Percentiles rank a stretch among this genome's conserved stretches.
These are phyloP conservation scores for Enteromius treurensis DNA, from an alignment of 2,797 vertebrate species.

Conservation along the genomic window DNA sequence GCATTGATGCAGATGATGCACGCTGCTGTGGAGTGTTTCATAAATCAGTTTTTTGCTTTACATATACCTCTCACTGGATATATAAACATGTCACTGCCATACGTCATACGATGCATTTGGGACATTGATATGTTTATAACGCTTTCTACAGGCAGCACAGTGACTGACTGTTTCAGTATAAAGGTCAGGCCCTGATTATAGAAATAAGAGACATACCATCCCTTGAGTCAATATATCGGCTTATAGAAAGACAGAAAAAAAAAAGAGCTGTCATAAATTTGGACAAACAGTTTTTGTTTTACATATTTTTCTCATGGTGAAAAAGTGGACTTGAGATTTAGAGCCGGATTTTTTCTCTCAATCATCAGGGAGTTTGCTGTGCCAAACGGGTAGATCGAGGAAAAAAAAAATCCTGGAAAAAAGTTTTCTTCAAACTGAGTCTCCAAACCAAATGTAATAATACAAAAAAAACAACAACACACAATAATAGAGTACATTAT, in stretches of 20 bases:
- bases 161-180: slow-evolving; percentile 9
- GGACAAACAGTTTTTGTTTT: neutral
- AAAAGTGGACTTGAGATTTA: slow-evolving; percentile 25
- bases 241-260: neutral
- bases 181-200: slow-evolving; percentile 5
- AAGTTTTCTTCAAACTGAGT: neutral
- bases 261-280: slow-evolving; percentile 11
- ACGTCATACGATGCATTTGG: neutral
- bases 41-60: slow-evolving; percentile 11
- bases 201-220: neutral
- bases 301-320: slow-evolving; percentile 17
- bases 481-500: slow-evolving; percentile 8
- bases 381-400: neutral
- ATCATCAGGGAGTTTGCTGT: slow-evolving; percentile 16
- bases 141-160: slow-evolving; percentile 1
- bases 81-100: slow-evolving; percentile 23
- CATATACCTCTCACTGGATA: slow-evolving; percentile 6
- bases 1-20: slow-evolving; percentile 2
- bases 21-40: neutral
- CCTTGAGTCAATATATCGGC: neutral
- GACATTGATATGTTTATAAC: slow-evolving; percentile 22
- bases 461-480: neutral
- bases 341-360: neutral
- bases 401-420: neutral
- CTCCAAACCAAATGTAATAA: slow-evolving; percentile 19